phyloP scores from a whole-genome alignment of 2,113 vertebrate genomes.

The Eidolon helvum region DNA sequence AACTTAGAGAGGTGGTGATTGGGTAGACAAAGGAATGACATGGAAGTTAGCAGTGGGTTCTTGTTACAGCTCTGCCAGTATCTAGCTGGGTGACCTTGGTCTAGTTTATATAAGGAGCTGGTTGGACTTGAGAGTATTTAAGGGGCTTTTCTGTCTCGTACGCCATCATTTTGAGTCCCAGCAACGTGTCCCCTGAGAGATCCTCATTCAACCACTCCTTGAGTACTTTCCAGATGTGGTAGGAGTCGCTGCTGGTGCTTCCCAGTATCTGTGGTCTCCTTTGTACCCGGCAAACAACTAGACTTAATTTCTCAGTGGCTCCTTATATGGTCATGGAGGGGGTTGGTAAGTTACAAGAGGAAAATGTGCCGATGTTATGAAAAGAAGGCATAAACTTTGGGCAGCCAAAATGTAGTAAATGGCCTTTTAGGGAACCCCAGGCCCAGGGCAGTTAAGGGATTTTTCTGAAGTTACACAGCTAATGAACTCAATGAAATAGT shows the following conservation, averaged over 20 bases:
- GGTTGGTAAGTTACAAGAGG: neutral
- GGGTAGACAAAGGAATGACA: neutral
- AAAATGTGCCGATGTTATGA: neutral
- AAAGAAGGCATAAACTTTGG: neutral
- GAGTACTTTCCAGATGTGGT: neutral
- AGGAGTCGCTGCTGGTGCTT: neutral
- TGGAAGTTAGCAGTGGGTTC: neutral
- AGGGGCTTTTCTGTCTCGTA: neutral
- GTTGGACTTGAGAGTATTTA: neutral
- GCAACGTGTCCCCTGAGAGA: neutral
- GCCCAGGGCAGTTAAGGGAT: neutral
- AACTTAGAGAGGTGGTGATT: neutral
- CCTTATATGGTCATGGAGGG: neutral
- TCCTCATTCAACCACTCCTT: neutral
- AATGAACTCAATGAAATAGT: neutral
- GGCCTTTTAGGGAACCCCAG: neutral
- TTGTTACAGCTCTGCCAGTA: neutral
- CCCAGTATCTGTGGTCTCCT: neutral
- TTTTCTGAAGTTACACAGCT: neutral
- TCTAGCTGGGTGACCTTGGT: neutral
- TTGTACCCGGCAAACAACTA: neutral
- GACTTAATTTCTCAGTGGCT: neutral
- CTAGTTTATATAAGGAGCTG: neutral
- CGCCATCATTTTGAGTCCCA: neutral
- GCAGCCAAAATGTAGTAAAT: neutral